Evolutionary conservation across 2,888 invertebrate genomes (phyloP).

Genomic region (Stegana nigrithorax): DNA sequence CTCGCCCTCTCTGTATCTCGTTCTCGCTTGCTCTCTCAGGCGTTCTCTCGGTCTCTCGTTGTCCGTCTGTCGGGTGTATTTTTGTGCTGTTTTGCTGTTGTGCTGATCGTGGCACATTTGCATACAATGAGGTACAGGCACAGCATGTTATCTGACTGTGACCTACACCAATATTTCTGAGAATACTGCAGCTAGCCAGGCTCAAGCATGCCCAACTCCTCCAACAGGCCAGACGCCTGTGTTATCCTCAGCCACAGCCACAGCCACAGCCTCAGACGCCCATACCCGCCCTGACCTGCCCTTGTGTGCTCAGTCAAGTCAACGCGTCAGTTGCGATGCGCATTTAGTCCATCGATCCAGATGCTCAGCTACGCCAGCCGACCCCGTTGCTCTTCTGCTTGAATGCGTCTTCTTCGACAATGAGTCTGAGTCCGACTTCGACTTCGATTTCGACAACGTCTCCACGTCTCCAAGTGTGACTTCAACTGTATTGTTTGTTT

Average conservation of each 20-base stretch:
- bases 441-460: slow-evolving; percentile 3
- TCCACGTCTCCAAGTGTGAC: slow-evolving; percentile 2
- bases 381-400: too few relatives aligned
- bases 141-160: slow-evolving; percentile 70
- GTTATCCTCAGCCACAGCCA: too few relatives aligned
- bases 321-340: slow-evolving; percentile 11
- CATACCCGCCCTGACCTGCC: background rate
- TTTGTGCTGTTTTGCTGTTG: slow-evolving; percentile 13
- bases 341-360: slow-evolving; percentile 13
- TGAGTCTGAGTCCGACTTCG: background rate
- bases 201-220: background rate
- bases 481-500: slow-evolving; percentile 17
- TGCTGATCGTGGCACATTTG: slow-evolving; percentile 65
- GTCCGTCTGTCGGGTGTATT: too few relatives aligned
- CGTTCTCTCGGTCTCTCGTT: slow-evolving; percentile 21
- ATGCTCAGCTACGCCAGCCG: too few relatives aligned
- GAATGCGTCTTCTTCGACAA: slow-evolving; percentile 2
- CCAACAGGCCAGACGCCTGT: too few relatives aligned
- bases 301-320: background rate
- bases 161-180: slow-evolving; percentile 70
- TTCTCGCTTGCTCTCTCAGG: slow-evolving; percentile 18
- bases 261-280: too few relatives aligned
- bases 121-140: slow-evolving; percentile 68
- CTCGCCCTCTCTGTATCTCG: slow-evolving; percentile 6
- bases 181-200: slow-evolving; percentile 59